Conservation (phyloP, 2,888 invertebrate species). For the Ditula angustiorana region DNA sequence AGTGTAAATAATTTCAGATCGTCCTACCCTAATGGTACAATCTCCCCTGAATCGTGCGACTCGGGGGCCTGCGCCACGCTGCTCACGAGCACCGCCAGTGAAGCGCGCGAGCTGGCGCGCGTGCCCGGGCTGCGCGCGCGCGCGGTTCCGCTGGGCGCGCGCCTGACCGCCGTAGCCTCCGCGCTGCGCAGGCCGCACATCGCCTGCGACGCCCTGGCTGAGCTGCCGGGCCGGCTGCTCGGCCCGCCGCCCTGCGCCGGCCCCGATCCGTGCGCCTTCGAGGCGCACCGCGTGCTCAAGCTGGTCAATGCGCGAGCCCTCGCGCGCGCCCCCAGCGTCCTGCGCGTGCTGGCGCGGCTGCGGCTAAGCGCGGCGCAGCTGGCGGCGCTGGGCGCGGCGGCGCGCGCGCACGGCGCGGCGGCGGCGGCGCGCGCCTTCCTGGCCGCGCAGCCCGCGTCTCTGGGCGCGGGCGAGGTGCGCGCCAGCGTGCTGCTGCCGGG, state of each 20-base stretch:
- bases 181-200: constrained; percentile 41
- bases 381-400: constrained; percentile 48
- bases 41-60: constrained; percentile 84
- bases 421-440: constrained; percentile 52
- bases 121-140: constrained; percentile 50
- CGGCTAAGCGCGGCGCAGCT: constrained; percentile 53
- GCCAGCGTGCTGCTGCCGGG: constrained; percentile 58
- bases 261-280: constrained; percentile 63
- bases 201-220: constrained; percentile 53
- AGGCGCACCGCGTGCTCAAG: constrained; percentile 67
- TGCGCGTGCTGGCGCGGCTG: constrained; percentile 59
- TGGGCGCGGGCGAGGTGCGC: constrained; percentile 56
- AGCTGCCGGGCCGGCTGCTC: constrained; percentile 46
- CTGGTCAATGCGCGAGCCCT: constrained; percentile 62
- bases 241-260: constrained; percentile 65
- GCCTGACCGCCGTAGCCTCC: constrained; percentile 38
- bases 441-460: constrained; percentile 47
- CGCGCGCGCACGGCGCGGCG: constrained; percentile 46
- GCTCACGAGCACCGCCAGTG: constrained; percentile 56
- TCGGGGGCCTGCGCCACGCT: constrained; percentile 55
- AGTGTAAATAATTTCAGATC: constrained; percentile 44
- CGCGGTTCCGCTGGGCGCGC: constrained; percentile 48
- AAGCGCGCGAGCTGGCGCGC: constrained; percentile 53
- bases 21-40: constrained; percentile 75
- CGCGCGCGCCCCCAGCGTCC: constrained; percentile 58